Conservation (phyloP, 2,797 vertebrate species). For the Adrianichthys oophorus region DNA sequence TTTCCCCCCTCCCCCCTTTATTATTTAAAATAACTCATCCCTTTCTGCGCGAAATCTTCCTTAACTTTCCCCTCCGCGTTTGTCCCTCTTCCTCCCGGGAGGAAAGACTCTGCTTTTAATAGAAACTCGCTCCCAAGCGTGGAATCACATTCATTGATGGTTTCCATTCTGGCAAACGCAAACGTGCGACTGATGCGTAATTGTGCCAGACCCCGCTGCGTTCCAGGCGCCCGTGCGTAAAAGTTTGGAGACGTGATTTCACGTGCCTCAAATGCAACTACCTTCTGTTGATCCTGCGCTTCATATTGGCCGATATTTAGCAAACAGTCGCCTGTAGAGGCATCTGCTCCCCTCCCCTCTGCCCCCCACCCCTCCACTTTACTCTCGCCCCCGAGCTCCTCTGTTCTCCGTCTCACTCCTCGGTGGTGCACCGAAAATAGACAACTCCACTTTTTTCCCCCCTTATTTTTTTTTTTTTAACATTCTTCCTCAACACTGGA, state of each 20-base stretch:
- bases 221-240: constrained; percentile 50
- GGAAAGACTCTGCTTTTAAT: neutral
- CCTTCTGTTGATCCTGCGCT: constrained; percentile 58
- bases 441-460: constrained; percentile 43
- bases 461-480: constrained; percentile 10
- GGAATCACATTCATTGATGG: neutral
- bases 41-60: constrained; percentile 51
- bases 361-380: constrained; percentile 54
- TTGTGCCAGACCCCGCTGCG: neutral
- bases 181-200: constrained; percentile 1
- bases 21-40: constrained; percentile 51
- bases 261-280: constrained; percentile 34
- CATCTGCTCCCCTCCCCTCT: constrained; percentile 74
- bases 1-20: constrained; percentile 55
- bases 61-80: constrained; percentile 26
- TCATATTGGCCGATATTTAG: constrained; percentile 70
- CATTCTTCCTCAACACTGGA: constrained; percentile 55
- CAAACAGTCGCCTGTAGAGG: constrained; percentile 75
- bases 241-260: constrained; percentile 49
- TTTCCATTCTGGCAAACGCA: neutral
- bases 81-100: constrained; percentile 4
- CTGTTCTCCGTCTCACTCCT: constrained; percentile 73
- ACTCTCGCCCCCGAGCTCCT: constrained; percentile 68
- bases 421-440: constrained; percentile 71
- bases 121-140: no score